Base-by-base conservation (phyloP, 1,140 invertebrate species). In the Thalassaphorura encarpata region DNA sequence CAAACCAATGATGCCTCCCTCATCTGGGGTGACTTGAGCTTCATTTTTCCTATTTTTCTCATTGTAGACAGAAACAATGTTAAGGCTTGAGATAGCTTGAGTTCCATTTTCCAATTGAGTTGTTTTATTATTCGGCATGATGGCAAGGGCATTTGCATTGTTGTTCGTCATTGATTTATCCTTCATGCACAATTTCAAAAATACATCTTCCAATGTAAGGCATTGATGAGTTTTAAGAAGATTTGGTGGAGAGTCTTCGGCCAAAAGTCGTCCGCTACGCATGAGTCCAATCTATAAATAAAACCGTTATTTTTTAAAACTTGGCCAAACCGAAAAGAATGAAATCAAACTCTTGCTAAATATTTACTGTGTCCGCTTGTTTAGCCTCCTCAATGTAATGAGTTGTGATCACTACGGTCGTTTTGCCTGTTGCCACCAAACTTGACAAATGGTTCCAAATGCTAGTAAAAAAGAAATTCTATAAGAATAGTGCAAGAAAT, bases 361-460 rank as follows among this genome's bases (percentile, higher is more conserved):
- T 15, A 54, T 75, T 78, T 77, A 90, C 87, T 68, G 82, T 83
- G 69, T 89, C 81, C 33, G 88, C 88, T 74, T 91, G 86, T 63
- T 86, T 73, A 0, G 90, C 90, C 71, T 95, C 90, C 71, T 93
- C 89, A 58, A 93, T 91, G 66, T 93, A 94, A 76, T 94, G 89
- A 19, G 90, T 94, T 2, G 90, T 94, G 62, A 94, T 89, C 61
- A 95, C 90, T 56, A 95, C 85, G 5, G 89, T 94, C 67, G 87
- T 90, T 64, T 82, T 80, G 24, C 83, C 80, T 51, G 83, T 83
- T 72, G 80, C 80, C 61, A 87, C 85, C 60, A 94, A 84, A 67
- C 84, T 81, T 21, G 90, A 81, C 65, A 94, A 73, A 68, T 94
- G 89, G 63, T 88, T 85, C 89, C 89, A 95, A 66, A 95, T 93